A percentile compares a stretch with the other conserved stretches of the same genome.
These are phyloP conservation scores for Tenthredo distinguenda DNA, from an alignment of 2,888 invertebrate genomes.

Conservation along the genomic window DNA sequence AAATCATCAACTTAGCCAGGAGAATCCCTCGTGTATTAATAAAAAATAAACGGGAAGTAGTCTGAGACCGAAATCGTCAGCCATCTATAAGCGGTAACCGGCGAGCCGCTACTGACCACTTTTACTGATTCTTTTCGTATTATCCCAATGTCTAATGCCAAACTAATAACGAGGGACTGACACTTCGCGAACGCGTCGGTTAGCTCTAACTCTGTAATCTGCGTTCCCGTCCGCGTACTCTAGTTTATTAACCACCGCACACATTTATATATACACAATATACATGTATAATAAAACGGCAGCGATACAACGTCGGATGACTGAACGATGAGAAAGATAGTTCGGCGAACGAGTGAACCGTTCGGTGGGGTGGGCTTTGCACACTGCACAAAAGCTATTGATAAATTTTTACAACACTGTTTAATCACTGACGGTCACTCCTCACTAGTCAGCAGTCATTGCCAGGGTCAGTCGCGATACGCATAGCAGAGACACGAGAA, in stretches of 20 bases:
- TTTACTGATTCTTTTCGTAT: neutral
- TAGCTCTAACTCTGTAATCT: constrained; percentile 3
- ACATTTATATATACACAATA: constrained; percentile 1
- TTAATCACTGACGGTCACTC: neutral
- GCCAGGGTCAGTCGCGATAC: neutral
- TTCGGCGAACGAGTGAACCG: neutral
- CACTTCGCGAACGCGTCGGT: neutral
- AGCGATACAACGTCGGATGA: constrained; percentile 20
- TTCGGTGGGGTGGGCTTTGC: constrained; percentile 15
- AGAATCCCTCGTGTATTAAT: neutral
- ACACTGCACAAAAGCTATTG: constrained; percentile 10
- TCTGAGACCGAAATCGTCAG: neutral
- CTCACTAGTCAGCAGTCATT: neutral
- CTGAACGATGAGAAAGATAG: neutral
- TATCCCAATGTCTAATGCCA: neutral
- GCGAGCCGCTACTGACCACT: neutral
- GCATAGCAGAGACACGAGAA: neutral
- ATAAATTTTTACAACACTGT: neutral
- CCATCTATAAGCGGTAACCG: constrained; percentile 15
- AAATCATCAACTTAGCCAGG: constrained; percentile 3
- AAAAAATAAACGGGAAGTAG: neutral
- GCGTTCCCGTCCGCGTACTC: constrained; percentile 22
- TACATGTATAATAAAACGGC: neutral
- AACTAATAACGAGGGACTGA: neutral
- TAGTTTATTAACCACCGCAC: constrained; percentile 32